Evolutionary conservation across 2,888 invertebrate species (phyloP).

Genomic region (Syrista parreyssii): DNA sequence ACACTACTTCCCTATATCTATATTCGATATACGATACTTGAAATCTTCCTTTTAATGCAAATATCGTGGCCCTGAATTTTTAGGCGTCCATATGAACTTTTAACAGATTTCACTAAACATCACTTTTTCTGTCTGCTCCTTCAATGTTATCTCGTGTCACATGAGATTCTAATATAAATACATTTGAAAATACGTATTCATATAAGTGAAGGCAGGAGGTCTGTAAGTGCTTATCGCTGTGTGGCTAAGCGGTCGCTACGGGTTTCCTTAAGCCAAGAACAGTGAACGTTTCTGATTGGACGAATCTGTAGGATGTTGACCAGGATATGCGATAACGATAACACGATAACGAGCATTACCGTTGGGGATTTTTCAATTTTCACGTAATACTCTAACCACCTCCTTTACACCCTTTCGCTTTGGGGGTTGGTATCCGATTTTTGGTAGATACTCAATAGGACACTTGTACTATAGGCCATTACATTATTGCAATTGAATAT

Average conservation of each 20-base stretch:
- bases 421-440: background rate
- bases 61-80: background rate
- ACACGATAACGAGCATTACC: conserved; percentile 36
- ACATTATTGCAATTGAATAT: background rate
- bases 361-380: conserved; percentile 41
- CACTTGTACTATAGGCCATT: background rate
- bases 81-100: background rate
- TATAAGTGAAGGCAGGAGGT: background rate
- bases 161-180: background rate
- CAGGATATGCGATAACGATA: conserved; percentile 54
- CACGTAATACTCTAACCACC: background rate
- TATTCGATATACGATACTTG: background rate
- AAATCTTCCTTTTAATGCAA: background rate
- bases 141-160: background rate
- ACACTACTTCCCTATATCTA: background rate
- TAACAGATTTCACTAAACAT: background rate
- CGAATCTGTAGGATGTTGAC: conserved; percentile 59
- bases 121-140: background rate
- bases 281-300: conserved; percentile 47
- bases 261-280: conserved; percentile 55
- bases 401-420: background rate
- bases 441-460: background rate
- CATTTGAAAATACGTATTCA: background rate
- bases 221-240: conserved; percentile 50
- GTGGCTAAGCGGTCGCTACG: conserved; percentile 49